A percentile compares a stretch with the other conserved stretches of the same genome.
phyloP scores from a whole-genome alignment of 2,797 vertebrate genomes.

The Enteromius radiatus region DNA sequence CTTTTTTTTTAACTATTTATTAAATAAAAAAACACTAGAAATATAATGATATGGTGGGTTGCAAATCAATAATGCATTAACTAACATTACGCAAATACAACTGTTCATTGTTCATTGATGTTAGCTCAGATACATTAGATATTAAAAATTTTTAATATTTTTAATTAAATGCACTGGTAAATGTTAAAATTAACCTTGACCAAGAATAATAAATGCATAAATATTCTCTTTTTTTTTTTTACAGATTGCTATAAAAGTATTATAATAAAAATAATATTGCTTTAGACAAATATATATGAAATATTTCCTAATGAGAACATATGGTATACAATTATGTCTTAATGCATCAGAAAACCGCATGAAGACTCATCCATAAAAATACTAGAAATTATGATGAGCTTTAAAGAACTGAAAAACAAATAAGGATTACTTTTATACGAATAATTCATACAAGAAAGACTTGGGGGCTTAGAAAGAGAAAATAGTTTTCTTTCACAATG shows the following conservation, averaged over 20 bases:
- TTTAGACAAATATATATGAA: not conserved
- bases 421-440: not conserved
- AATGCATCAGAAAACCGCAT: not conserved
- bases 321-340: not conserved
- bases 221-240: too few species aligned
- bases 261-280: not conserved
- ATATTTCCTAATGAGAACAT: not conserved
- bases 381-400: not conserved
- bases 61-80: not conserved
- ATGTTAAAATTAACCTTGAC: not conserved
- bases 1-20: too few species aligned
- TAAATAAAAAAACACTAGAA: not conserved
- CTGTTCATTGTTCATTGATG: not conserved
- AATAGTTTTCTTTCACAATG: not conserved
- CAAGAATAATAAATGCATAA: not conserved
- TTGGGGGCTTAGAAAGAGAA: constrained; percentile 1
- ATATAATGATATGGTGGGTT: not conserved
- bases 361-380: not conserved
- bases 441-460: not conserved
- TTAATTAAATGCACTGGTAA: not conserved
- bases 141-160: too few species aligned
- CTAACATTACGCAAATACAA: not conserved
- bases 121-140: not conserved
- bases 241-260: too few species aligned
- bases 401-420: not conserved